These are phyloP conservation scores for Tipula lateralis DNA, from an alignment of 2,888 invertebrate species.

Conservation along the genomic window DNA sequence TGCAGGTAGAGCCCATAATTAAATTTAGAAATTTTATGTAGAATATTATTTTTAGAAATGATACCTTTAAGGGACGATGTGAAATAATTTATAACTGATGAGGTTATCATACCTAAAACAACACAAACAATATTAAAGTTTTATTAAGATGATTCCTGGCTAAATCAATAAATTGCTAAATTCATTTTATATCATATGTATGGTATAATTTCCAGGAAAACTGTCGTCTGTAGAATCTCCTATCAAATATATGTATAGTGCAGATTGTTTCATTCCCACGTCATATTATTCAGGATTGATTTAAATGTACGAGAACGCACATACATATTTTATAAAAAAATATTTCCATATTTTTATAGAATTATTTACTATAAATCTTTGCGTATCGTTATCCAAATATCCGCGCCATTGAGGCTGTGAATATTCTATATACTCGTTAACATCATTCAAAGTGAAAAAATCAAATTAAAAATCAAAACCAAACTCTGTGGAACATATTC, in stretches of 20 bases:
- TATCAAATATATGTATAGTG: neutral
- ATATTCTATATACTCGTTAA: neutral
- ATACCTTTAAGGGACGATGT: too few species aligned
- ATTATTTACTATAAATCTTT: neutral
- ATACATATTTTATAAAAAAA: neutral
- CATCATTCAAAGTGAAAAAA: neutral
- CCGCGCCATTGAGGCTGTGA: neutral
- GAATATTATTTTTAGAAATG: too few species aligned
- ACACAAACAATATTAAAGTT: too few species aligned
- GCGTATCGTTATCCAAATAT: neutral
- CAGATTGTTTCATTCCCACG: neutral
- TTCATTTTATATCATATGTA: neutral
- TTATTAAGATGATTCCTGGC: neutral
- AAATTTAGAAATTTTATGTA: too few species aligned
- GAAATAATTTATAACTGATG: too few species aligned
- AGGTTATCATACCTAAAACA: too few species aligned
- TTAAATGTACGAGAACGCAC: neutral
- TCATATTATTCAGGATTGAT: neutral
- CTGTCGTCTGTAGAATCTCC: neutral
- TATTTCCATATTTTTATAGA: too few species aligned
- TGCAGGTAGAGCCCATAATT: too few species aligned
- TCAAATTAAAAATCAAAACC: conserved; percentile 3
- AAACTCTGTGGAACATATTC: neutral
- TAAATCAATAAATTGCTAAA: neutral
- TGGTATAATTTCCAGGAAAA: neutral